Evolutionary conservation across 2,113 vertebrate species (phyloP).

Genomic region (Strigops habroptila): DNA sequence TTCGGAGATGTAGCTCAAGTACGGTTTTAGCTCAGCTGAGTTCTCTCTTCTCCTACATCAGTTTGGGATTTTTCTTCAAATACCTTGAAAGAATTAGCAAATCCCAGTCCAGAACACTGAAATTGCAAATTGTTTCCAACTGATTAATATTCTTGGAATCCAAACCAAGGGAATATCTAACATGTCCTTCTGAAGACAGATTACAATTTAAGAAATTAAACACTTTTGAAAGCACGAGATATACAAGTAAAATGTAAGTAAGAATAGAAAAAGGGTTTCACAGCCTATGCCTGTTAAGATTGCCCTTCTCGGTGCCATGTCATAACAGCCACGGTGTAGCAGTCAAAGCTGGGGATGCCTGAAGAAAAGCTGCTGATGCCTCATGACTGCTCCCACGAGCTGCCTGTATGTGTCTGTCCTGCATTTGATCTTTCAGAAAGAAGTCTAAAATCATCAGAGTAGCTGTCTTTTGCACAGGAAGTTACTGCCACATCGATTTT

Average conservation of each 20-base stretch:
- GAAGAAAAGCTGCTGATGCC: constrained; percentile 50
- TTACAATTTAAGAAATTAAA: neutral
- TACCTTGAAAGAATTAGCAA: neutral
- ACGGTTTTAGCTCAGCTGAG: neutral
- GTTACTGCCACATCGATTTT: constrained; percentile 45
- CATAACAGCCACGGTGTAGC: neutral
- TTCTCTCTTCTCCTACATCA: neutral
- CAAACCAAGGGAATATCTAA: neutral
- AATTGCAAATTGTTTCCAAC: neutral
- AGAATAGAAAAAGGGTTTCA: neutral
- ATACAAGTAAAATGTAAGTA: neutral
- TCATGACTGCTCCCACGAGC: neutral
- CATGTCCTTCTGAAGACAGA: neutral
- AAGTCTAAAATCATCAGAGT: constrained; percentile 34
- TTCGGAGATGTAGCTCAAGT: neutral
- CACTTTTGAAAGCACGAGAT: neutral
- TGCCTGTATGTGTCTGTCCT: neutral
- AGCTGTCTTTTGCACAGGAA: constrained; percentile 35
- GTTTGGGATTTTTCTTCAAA: neutral
- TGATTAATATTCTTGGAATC: neutral
- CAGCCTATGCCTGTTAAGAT: neutral
- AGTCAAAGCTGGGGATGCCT: neutral
- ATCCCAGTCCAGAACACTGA: neutral
- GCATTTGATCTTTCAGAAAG: neutral
- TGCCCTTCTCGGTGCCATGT: neutral